Evolutionary conservation across 2,888 invertebrate species (phyloP), one percentile per base, ranked within the genome.

Genomic region (Calliphora vomitoria): DNA sequence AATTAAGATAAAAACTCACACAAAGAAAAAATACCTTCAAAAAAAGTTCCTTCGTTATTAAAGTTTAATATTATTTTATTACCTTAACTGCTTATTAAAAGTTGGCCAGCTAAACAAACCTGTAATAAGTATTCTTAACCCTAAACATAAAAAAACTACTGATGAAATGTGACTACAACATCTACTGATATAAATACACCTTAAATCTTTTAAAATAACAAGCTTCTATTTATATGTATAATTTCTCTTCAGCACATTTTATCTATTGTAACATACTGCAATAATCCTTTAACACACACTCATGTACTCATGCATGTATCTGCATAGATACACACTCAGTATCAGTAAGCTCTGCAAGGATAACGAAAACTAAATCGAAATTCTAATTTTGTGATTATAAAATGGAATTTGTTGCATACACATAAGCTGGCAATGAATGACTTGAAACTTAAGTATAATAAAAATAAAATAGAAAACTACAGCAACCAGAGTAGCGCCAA

Each of bases 281-380:
- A 50, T 74, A 80, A 85, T 41, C 74, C 80, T 55, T 68, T 15
- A 74, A 68, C 15, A 15, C 38, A 15, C 13, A 35, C 13, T 55
- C 44, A 35, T 0, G 0, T 35, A 10, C 10, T 5, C 41, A 72
- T 10, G 25, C 15, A 18, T 53, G n/a, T n/a, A n/a, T n/a, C n/a
- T n/a, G 41, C 58, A 53, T 11, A 13, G 4, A 58, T 0, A 13
- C 44, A 35, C 15, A 25, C 38, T 35, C n/a, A 6, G 35, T 35
- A 55, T n/a, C n/a, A n/a, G n/a, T n/a, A 50, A 44, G 3, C 8
- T 44, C 6, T 53, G 4, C 47, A 62, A 84, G 41, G 58, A 58
- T 72, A 55, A 79, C 38, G 25, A 69, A 85, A 85, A 66, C 84
- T 85, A 74, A 50, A 53, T 72, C 72, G 66, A 68, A 85, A 80